Evolutionary conservation across 2,797 vertebrate genomes (phyloP).

Genomic region (Carcharodon carcharias): DNA sequence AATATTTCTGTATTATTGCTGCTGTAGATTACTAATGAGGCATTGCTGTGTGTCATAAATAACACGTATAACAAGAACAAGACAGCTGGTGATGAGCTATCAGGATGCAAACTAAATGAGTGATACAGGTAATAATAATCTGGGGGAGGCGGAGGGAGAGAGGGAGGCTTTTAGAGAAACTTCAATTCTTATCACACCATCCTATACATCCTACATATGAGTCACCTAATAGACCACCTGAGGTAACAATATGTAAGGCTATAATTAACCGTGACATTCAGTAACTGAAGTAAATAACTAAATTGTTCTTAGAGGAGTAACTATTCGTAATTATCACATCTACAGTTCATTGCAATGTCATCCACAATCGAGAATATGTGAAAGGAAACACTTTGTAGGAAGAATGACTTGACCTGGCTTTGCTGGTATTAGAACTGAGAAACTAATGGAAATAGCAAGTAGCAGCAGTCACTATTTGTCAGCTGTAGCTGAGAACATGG

Average conservation of each 20-base stretch:
- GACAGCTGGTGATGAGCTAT: background rate
- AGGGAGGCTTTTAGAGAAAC: background rate
- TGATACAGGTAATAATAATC: background rate
- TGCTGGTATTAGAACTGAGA: background rate
- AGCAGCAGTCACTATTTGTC: background rate
- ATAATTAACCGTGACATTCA: background rate
- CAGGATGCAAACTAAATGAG: background rate
- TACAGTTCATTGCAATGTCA: background rate
- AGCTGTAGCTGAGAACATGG: background rate
- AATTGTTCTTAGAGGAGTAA: background rate
- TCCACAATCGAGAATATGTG: background rate
- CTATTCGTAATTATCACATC: background rate
- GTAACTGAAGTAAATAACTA: constrained; percentile 6
- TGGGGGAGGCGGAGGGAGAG: background rate
- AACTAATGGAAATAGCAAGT: background rate
- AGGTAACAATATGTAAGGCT: background rate
- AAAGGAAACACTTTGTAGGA: background rate
- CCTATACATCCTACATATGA: background rate
- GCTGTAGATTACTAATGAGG: background rate
- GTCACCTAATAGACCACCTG: background rate
- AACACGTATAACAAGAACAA: background rate
- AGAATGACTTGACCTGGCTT: background rate
- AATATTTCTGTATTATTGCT: background rate
- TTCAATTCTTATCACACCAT: background rate
- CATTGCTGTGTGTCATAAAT: background rate